Evolutionary conservation across 2,888 invertebrate genomes (phyloP).

Genomic region (Gnatocerus cornutus): DNA sequence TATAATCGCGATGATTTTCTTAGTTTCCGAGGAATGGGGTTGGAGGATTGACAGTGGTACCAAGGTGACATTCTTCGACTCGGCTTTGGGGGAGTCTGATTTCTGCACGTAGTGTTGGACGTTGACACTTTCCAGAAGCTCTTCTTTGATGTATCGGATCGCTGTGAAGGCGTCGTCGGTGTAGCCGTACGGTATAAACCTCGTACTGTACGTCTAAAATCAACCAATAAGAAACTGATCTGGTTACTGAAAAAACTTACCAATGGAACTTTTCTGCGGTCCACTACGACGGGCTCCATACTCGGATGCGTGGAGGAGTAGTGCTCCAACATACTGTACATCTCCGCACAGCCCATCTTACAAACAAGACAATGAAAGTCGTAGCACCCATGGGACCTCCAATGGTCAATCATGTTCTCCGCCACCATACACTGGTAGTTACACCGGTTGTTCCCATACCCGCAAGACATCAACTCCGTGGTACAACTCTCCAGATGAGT

Average conservation of each 20-base stretch:
- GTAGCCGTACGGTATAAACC: slow-evolving; percentile 36
- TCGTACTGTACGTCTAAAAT: too few relatives aligned
- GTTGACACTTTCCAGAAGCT: slow-evolving; percentile 41
- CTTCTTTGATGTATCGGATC: slow-evolving; percentile 48
- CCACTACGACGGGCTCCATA: slow-evolving; percentile 70
- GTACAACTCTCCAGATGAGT: slow-evolving; percentile 63
- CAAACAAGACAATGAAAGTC: slow-evolving; percentile 71
- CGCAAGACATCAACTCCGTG: slow-evolving; percentile 58
- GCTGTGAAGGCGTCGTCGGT: slow-evolving; percentile 54
- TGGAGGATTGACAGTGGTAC: slow-evolving; percentile 23
- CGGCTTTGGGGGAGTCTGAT: not conserved
- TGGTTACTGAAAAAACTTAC: too few relatives aligned
- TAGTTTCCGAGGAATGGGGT: not conserved
- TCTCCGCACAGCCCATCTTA: slow-evolving; percentile 68
- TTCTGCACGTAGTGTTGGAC: slow-evolving; percentile 4
- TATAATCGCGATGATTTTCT: slow-evolving; percentile 30
- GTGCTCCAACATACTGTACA: slow-evolving; percentile 69
- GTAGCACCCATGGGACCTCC: slow-evolving; percentile 69
- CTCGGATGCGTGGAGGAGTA: slow-evolving; percentile 70
- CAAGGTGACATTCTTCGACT: slow-evolving; percentile 20
- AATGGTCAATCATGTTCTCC: slow-evolving; percentile 71
- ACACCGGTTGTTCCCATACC: slow-evolving; percentile 34
- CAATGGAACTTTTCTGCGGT: slow-evolving; percentile 63
- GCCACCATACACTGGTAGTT: slow-evolving; percentile 37
- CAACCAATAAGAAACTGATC: too few relatives aligned